Evolutionary conservation across 2,888 invertebrate genomes (phyloP), one percentile per base, ranked within the genome.

Genomic region (Pandemis corylana): DNA sequence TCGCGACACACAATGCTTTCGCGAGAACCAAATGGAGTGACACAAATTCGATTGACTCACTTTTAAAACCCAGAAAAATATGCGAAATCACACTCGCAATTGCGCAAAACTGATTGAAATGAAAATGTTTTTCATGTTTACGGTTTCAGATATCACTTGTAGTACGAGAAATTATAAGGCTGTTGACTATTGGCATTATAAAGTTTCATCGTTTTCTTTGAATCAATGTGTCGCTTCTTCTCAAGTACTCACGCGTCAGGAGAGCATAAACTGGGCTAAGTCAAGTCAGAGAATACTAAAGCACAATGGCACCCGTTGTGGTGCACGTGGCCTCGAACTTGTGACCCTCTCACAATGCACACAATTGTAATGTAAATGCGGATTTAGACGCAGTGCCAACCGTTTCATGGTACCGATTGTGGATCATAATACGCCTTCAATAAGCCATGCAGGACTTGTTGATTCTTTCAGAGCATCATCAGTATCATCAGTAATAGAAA

Each of bases 311-410:
- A 81, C 79, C 83, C 81, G 84, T 84, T 85, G 82, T 82, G 81
- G 78, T 80, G 80, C 83, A 79, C 82, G 79, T 84, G 91, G 89
- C 93, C 94, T 92, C 93, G 90, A 93, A 93, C 93, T 91, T 87
- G 87, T 86, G 90, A 93, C 92, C 92, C 91, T 89, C 84, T 83
- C 82, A 90, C 90, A 90, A 89, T 88, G 87, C 87, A 80, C 87
- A 86, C 90, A 88, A 92, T 92, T 91, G 91, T 93, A 85, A 92
- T 91, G 90, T 87, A 86, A 91, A 92, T 90, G 87, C 83, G 84
- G 85, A 88, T 85, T 88, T 83, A 87, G 85, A 81, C 86, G 86
- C 82, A 83, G 88, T 87, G 83, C 87, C 87, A 84, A 81, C 84
- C 85, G 83, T 80, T 75, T 78, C 81, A 76, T 87, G 87, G 88